phyloP scores from a whole-genome alignment of 2,797 vertebrate genomes.

The Sphaeramia orbicularis region DNA sequence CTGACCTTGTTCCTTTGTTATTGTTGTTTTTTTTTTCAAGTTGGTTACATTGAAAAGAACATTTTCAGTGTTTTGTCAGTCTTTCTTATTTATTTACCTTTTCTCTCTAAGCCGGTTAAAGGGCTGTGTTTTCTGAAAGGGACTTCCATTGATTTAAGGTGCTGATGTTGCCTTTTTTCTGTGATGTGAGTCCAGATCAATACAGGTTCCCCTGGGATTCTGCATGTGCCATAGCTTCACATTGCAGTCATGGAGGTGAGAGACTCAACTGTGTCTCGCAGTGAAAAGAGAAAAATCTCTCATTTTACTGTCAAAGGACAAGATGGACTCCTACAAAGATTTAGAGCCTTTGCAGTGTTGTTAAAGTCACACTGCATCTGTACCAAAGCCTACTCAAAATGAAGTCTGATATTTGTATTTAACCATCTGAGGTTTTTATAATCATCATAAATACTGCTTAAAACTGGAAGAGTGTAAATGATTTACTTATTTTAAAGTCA shows the following conservation, averaged over 20 bases:
- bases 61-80: not conserved
- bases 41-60: not conserved
- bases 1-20: not conserved
- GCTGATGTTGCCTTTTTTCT: slow-evolving; percentile 76
- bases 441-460: not conserved
- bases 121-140: slow-evolving; percentile 53
- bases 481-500: slow-evolving; percentile 3
- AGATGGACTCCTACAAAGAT: not conserved
- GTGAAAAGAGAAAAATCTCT: slow-evolving; percentile 8
- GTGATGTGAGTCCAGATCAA: slow-evolving; percentile 78
- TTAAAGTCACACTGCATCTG: not conserved
- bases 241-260: slow-evolving; percentile 52
- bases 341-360: not conserved
- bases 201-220: slow-evolving; percentile 64
- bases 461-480: too few species aligned
- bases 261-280: slow-evolving; percentile 20
- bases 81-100: slow-evolving; percentile 17
- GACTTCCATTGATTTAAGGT: slow-evolving; percentile 70
- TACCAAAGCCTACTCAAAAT: not conserved
- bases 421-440: not conserved
- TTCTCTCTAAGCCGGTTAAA: slow-evolving; percentile 19
- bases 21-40: not conserved
- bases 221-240: slow-evolving; percentile 55
- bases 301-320: not conserved
- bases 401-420: too few species aligned